These are phyloP conservation scores for Gryllus longicercus DNA, from an alignment of 2,888 invertebrate genomes.

Conservation along the genomic window DNA sequence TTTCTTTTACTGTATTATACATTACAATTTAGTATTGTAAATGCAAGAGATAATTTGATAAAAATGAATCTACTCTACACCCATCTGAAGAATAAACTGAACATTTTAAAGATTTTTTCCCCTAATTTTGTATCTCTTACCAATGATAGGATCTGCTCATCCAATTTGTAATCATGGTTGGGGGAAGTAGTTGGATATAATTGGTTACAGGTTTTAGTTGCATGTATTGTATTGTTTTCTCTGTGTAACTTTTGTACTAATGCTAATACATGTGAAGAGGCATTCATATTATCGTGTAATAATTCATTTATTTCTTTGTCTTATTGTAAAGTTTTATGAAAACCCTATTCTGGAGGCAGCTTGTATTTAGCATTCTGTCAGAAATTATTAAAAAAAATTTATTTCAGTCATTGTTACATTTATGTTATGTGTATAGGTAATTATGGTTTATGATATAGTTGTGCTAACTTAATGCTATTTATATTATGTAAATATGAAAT, in stretches of 20 bases:
- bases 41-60: neutral
- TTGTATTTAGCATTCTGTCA: neutral
- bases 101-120: neutral
- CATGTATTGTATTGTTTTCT: no score
- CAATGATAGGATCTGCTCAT: no score
- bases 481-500: conserved; percentile 24
- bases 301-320: neutral
- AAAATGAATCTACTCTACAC: neutral
- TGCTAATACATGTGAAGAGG: no score
- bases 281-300: neutral
- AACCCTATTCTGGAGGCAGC: neutral
- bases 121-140: no score
- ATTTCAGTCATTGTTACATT: neutral
- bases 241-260: no score
- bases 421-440: neutral
- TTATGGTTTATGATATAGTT: conserved; percentile 9
- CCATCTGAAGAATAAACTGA: neutral
- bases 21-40: neutral
- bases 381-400: neutral
- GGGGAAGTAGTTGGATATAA: no score
- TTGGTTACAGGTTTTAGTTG: no score
- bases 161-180: no score
- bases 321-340: neutral
- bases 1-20: no score
- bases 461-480: neutral